Evolutionary conservation across 2,113 vertebrate genomes (phyloP), one percentile per base, ranked within the genome.

Genomic region (Lethenteron reissneri): DNA sequence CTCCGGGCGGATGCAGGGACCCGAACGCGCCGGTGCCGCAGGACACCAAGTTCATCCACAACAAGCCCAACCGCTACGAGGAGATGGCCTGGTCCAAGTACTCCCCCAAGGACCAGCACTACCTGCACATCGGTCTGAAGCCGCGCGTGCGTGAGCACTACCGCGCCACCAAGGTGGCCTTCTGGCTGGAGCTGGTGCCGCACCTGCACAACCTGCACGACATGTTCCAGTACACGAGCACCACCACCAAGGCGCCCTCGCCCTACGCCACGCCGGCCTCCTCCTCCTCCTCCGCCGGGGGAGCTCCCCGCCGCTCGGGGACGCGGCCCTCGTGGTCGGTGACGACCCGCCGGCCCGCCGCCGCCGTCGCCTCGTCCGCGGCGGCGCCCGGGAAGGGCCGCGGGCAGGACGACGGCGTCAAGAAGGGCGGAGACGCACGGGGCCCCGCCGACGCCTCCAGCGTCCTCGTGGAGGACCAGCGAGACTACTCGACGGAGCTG

Each of bases 161-260:
- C 25, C 64, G 64, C 25, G 64, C 64, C 64, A 68, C n/a, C 11
- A 68, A 68, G 64, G 64, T 68, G 25, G 64, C 89, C 41, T 92
- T 92, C 80, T 92, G 89, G 89, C 78, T 92, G 73, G 89, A 92
- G 75, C 80, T 92, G 41, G 89, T 92, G 56, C 89, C 89, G 1
- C 88, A 92, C 76, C 84, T 92, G 14, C 89, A 90, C 78, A 86
- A 83, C 76, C 79, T 90, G 6, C 85, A 85, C 64, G 86, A 86
- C 0, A 81, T 82, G 14, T 74, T 83, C 58, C 71, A 72, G 12
- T 80, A 86, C 73, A 83, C 83, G 68, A 83, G 84, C 57, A 83
- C 83, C 70, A 83, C 82, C 73, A 85, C 85, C 2, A 85, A 84
- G 15, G 79, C 83, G 25, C 83, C 85, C 0, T 21, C 64, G 21